Conservation (phyloP, 2,113 vertebrate species). For the Panthera tigris region DNA sequence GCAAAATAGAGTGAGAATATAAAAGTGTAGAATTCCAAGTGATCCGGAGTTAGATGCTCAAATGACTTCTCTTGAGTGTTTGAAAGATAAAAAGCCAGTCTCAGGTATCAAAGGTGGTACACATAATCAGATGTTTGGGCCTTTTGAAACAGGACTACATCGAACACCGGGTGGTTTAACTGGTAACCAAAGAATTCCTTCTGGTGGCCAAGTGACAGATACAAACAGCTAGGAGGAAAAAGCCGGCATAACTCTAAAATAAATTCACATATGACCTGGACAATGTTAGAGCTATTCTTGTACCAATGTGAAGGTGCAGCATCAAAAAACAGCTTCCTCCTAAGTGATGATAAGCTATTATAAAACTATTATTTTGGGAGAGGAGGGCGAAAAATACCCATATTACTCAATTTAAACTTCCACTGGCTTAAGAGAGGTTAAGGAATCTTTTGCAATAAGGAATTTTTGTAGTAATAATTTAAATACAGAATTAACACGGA, state of each 20-base stretch:
- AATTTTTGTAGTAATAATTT: not conserved
- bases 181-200: not conserved
- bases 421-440: not conserved
- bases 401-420: constrained; percentile 27
- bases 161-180: not conserved
- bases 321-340: constrained; percentile 32
- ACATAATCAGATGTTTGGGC: not conserved
- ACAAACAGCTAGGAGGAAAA: not conserved
- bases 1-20: not conserved
- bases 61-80: not conserved
- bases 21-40: not conserved
- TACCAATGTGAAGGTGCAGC: not conserved
- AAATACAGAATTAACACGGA: constrained; percentile 6
- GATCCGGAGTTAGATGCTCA: not conserved
- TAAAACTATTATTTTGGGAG: not conserved
- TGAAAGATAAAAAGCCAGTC: not conserved
- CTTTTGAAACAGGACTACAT: not conserved
- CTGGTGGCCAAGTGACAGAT: not conserved
- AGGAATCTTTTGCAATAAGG: not conserved
- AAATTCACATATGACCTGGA: not conserved
- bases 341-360: not conserved
- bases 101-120: not conserved
- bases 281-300: not conserved
- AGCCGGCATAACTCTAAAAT: not conserved
- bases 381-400: not conserved